Evolutionary conservation across 1,140 invertebrate genomes (phyloP).

Genomic region (Drosophila pachea): DNA sequence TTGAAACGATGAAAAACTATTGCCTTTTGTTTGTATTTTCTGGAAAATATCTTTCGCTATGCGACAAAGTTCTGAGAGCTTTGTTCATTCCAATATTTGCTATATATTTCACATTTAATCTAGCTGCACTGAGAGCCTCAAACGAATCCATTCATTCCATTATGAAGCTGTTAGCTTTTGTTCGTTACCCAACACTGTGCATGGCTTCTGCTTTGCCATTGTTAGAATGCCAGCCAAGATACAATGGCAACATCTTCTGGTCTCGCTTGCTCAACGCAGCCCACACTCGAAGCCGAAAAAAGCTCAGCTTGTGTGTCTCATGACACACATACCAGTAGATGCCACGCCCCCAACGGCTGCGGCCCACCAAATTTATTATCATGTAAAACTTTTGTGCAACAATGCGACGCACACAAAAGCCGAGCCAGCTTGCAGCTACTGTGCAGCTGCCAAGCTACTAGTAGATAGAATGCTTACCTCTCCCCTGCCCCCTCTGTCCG

Average conservation of each 20-base stretch:
- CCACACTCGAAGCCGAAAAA: neutral
- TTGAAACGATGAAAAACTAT: neutral
- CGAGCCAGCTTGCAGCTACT: constrained; percentile 44
- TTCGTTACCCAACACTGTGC: constrained; percentile 26
- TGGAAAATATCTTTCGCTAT: neutral
- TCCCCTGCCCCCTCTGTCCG: neutral
- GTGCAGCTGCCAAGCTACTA: constrained; percentile 51
- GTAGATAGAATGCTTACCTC: neutral
- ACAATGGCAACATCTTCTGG: constrained; percentile 40
- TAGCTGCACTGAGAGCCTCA: neutral
- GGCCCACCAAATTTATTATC: constrained; percentile 61
- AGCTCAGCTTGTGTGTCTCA: constrained; percentile 17
- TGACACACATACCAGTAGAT: constrained; percentile 44
- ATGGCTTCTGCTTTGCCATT: constrained; percentile 3
- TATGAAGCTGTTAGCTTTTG: constrained; percentile 36
- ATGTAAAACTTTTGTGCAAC: constrained; percentile 74
- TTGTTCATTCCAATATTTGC: constrained; percentile 6
- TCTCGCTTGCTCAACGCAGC: constrained; percentile 25
- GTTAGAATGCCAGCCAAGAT: neutral
- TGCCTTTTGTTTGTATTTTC: neutral
- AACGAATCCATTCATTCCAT: constrained; percentile 1
- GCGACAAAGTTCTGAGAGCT: neutral
- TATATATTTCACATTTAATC: constrained; percentile 26
- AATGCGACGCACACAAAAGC: constrained; percentile 63
- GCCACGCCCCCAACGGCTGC: constrained; percentile 19